Evolutionary conservation across 2,797 vertebrate species (phyloP).

Genomic region (Typhlichthys eigenmanni): DNA sequence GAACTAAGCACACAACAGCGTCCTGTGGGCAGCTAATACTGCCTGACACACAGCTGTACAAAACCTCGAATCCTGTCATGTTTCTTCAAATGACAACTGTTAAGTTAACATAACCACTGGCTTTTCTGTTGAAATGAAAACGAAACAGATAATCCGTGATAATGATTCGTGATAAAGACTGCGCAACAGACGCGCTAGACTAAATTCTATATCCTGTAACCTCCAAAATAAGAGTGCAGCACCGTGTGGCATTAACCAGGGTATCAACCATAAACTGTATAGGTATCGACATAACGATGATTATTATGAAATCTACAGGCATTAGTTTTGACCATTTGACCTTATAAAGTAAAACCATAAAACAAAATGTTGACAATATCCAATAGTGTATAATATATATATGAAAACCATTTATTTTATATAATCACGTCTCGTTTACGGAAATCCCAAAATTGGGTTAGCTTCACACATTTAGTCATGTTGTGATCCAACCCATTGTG

Average conservation of each 20-base stretch:
- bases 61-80: constrained; percentile 78
- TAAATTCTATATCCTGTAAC: too few relatives aligned
- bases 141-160: constrained; percentile 15
- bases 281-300: not conserved
- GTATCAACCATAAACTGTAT: too few relatives aligned
- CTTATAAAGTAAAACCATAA: too few relatives aligned
- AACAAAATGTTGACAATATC: too few relatives aligned
- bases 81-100: not conserved
- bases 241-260: not conserved
- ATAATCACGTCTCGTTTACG: not conserved
- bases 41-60: constrained; percentile 58
- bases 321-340: too few relatives aligned
- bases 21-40: constrained; percentile 68
- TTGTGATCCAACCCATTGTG: constrained; percentile 43
- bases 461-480: not conserved
- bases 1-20: constrained; percentile 74
- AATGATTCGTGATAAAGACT: too few relatives aligned
- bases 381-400: too few relatives aligned
- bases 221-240: not conserved
- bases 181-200: too few relatives aligned
- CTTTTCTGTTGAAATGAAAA: constrained; percentile 37
- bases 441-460: not conserved
- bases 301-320: too few relatives aligned
- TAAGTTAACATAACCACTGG: not conserved
- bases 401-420: constrained; percentile 1